Base-by-base conservation (phyloP, 2,797 vertebrate genomes). In the Periophthalmus magnuspinnatus region DNA sequence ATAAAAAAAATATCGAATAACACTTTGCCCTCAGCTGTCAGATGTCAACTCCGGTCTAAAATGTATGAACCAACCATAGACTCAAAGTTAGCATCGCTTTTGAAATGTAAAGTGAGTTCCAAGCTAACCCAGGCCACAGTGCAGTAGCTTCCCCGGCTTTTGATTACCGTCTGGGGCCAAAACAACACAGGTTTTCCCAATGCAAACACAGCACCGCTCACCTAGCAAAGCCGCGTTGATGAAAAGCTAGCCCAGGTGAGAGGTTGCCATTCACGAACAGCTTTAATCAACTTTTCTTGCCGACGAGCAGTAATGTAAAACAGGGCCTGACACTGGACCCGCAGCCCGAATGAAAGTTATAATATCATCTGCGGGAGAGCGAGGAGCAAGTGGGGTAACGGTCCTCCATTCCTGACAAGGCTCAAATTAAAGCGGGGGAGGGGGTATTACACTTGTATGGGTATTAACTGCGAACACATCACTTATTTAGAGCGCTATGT, bases 221-320 rank as follows among this genome's bases (percentile, higher is more conserved):
- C 13, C 61, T 33, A 14, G 36, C 77, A 33, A 66, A 72, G 32
- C 38, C 7, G 0, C 72, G 1, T 58, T 67, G 84, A 86, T 90
- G 84, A 87, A 88, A 86, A 47, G 84, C 85, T 75, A 56, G 48
- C 69, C 77, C 76, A 82, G 87, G 85, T 87, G 89, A 87, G 74
- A 79, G 77, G 84, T 89, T 89, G 83, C 86, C 71, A 38, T 82
- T 83, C 75, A 72, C 68, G 9, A 52, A 9, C 0, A 45, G 74
- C 86, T 89, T 90, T 87, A 90, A 89, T 89, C 87, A 87, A 85
- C 86, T 76, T 84, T 60, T 84, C 80, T 84, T 86, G 89, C 87
- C 79, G 75, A 86, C 76, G 66, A 78, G 85, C 87, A 72, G 68
- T 67, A 79, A 86, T 85, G 87, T 84, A 79, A 81, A 88, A 62